Base-by-base conservation (phyloP, 2,797 vertebrate species). In the Scarus forsteni region DNA sequence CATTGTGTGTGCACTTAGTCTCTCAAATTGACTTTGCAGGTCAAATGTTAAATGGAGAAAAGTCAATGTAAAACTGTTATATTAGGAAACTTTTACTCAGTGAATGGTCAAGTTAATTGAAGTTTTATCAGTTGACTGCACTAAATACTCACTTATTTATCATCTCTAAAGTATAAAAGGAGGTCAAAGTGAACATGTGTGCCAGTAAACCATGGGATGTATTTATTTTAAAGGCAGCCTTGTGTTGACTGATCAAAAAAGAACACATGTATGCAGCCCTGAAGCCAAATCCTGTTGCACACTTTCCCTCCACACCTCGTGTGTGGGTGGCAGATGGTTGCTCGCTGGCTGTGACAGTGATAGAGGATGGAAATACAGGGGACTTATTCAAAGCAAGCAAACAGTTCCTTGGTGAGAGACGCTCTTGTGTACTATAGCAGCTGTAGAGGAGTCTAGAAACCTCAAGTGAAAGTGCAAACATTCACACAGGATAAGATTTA, bases 301-400 rank as follows among this genome's bases (percentile, higher is more conserved):
- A 43, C 52, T 71, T 79, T 77, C 67, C 73, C 71, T 88, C 84
- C 74, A 65, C 68, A 74, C 70, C 71, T 84, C 60, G 46, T 86
- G 80, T 79, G 83, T 73, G 77, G 79, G 73, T 73, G 87, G 84
- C 85, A 91, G 85, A 87, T 91, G 88, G 85, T 50, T 43, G 34
- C 75, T 72, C 7, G 10, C 59, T 84, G 71, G 77, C 83, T 87
- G 80, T 88, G 77, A 80, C 75, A 73, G 79, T 38, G 66, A 81
- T 77, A 66, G 73, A 86, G 65, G 69, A 83, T 73, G 79, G 70
- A 87, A 83, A 84, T 66, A 71, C 77, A 87, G 69, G 64, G 46
- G 19, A 72, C 63, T 71, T 57, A 88, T 82, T 80, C 72, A 79
- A 90, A 77, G 64, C 62, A 80, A 83, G 75, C 66, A 83, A 81